Percentiles rank a stretch among this genome's conserved stretches.
Evolutionary conservation across 1,140 invertebrate genomes (phyloP).

Genomic region (Drosophila ironensis): DNA sequence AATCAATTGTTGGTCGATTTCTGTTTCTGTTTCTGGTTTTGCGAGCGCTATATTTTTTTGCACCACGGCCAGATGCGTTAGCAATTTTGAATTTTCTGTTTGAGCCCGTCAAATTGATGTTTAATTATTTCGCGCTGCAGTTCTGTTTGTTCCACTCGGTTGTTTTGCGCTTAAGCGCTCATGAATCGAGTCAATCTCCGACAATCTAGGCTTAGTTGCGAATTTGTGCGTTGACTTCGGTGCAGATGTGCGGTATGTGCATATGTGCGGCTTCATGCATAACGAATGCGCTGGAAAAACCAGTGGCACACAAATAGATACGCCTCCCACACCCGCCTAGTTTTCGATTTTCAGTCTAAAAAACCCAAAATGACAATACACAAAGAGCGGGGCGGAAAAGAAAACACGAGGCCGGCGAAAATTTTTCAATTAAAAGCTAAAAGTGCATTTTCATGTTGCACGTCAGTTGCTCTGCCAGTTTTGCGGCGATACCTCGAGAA

Average conservation of each 20-base stretch:
- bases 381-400: conserved; percentile 29
- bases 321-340: conserved; percentile 1
- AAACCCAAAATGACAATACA: conserved; percentile 68
- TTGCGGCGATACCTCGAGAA: conserved; percentile 11
- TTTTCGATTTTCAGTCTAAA: conserved; percentile 2
- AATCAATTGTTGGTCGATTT: conserved; percentile 48
- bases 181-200: conserved; percentile 59
- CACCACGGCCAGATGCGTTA: conserved; percentile 2
- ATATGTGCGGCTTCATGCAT: conserved; percentile 4
- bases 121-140: conserved; percentile 63
- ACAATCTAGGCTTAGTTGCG: conserved; percentile 47
- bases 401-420: conserved; percentile 49
- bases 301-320: conserved; percentile 45
- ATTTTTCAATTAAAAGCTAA: conserved; percentile 78
- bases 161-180: conserved; percentile 39
- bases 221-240: conserved; percentile 64
- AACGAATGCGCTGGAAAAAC: conserved; percentile 18
- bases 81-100: conserved; percentile 19
- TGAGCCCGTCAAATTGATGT: conserved; percentile 46
- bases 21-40: conserved; percentile 1
- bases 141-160: conserved; percentile 25
- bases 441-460: conserved; percentile 81
- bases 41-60: conserved; percentile 16
- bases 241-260: neutral
- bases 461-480: conserved; percentile 56